phyloP scores from a whole-genome alignment of 2,797 vertebrate genomes.

The Natrix natrix region DNA sequence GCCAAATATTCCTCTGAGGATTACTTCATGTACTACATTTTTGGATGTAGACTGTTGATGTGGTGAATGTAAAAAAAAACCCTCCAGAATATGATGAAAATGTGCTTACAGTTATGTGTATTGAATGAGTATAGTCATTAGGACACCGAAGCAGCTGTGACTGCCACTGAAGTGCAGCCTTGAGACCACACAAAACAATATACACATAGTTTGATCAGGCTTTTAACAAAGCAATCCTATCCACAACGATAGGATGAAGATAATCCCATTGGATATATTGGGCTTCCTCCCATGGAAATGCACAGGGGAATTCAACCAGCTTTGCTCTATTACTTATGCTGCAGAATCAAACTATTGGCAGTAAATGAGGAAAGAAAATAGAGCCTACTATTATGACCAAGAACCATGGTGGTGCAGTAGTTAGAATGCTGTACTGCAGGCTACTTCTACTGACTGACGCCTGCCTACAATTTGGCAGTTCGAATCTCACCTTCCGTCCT shows the following conservation, averaged over 20 bases:
- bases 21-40: not conserved
- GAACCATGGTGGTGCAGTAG: too few relatives aligned
- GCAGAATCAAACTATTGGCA: not conserved
- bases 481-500: too few relatives aligned
- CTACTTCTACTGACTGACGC: too few relatives aligned
- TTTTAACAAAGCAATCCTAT: not conserved
- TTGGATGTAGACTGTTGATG: not conserved
- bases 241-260: not conserved
- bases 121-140: not conserved
- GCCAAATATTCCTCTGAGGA: not conserved
- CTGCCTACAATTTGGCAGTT: too few relatives aligned
- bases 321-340: not conserved
- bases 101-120: not conserved
- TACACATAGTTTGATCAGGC: not conserved
- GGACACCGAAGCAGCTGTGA: not conserved
- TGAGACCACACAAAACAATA: not conserved
- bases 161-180: not conserved
- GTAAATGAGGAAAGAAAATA: not conserved
- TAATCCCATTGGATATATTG: not conserved
- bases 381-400: not conserved
- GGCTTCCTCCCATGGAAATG: not conserved
- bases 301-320: not conserved
- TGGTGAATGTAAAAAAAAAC: not conserved
- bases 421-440: too few relatives aligned
- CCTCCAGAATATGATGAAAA: not conserved